Base-by-base conservation (phyloP, 2,113 vertebrate genomes). In the Riparia riparia region DNA sequence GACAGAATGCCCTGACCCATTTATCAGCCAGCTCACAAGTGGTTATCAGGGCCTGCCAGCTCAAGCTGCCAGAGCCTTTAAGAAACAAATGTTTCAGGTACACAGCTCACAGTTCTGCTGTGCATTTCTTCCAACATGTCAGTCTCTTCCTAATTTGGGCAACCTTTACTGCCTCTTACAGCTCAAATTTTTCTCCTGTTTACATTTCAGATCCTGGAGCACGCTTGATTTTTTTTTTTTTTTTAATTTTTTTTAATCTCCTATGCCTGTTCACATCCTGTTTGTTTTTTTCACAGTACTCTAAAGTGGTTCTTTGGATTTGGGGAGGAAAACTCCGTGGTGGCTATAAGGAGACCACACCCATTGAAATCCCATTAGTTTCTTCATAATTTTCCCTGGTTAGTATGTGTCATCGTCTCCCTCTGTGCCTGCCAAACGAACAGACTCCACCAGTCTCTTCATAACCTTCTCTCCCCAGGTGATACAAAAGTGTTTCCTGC, bases 1-100 rank as follows among this genome's bases (percentile, higher is more conserved):
- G 88, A 94, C 90, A 73, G 76, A 92, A 83, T 2, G 8, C 71
- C 81, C 58, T 89, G 90, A 93, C 60, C 90, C 92, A 95, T 95
- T 89, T 86, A 89, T 93, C 92, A 92, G 53, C 42, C 68, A 50
- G 53, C 58, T 93, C 10, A 0, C 47, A 81, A 90, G 82, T 54
- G 68, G 70, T 83, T 93, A 73, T 92, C 86, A 72, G 54, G 58
- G 14, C 29, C 91, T 80, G 66, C 88, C 76, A 93, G 86, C 76
- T 83, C 58, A 63, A 45, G 63, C 79, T 80, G 54, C 66, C 88
- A 53, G 17, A 69, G 20, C 37, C 79, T 94, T 93, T 80, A 49
- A 82, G 88, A 93, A 93, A 81, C 20, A 79, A 90, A 64, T 21
- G 29, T 9, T 81, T 51, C 13, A 10, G 63, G 58, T 57, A 34